phyloP scores from a whole-genome alignment of 2,113 vertebrate genomes.

The Silurus glanis region DNA sequence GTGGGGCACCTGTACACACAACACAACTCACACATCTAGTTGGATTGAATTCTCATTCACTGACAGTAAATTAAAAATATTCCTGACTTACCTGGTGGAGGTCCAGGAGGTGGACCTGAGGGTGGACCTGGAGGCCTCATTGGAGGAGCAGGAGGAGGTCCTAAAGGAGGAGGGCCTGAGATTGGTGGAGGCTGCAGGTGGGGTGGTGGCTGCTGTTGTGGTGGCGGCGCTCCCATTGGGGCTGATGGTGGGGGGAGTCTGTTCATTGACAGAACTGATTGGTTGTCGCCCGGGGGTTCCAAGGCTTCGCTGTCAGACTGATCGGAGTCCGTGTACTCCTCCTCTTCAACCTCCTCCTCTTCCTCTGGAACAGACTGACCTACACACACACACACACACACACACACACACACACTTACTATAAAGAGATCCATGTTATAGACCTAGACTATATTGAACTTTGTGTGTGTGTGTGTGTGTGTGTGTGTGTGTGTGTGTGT shows the following conservation, averaged over 20 bases:
- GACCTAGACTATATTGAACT: neutral
- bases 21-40: neutral
- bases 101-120: conserved; percentile 93
- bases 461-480: neutral
- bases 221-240: conserved; percentile 55
- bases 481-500: conserved; percentile 29
- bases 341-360: conserved; percentile 84
- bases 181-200: conserved; percentile 91
- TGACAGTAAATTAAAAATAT: neutral
- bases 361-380: conserved; percentile 96
- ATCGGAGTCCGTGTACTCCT: conserved; percentile 88
- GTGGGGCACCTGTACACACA: conserved; percentile 83
- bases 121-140: conserved; percentile 93
- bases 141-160: conserved; percentile 89
- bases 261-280: conserved; percentile 66
- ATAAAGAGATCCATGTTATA: neutral
- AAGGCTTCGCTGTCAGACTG: conserved; percentile 79
- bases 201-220: conserved; percentile 64
- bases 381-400: conserved; percentile 61
- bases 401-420: neutral
- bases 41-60: neutral
- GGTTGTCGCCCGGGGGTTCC: conserved; percentile 65
- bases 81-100: conserved; percentile 83
- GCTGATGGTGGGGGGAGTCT: conserved; percentile 63
- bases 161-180: conserved; percentile 89